Evolutionary conservation across 2,113 vertebrate species (phyloP), one percentile per base, ranked within the genome.

Genomic region (Pelodiscus sinensis): DNA sequence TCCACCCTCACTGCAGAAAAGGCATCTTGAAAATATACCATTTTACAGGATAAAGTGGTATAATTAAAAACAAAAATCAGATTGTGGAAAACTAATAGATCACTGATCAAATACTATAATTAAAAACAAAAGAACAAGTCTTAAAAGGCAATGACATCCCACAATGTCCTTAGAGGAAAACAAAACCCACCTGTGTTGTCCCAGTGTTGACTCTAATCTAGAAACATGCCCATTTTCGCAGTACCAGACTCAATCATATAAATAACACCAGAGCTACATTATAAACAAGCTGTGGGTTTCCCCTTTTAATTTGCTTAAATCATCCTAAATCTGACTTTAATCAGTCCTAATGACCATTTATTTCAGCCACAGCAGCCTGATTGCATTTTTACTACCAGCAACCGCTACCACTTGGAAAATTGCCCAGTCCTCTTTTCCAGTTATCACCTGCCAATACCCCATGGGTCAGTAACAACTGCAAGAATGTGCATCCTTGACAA

Each of bases 281-380:
- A 96, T 96, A 96, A 96, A 95, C 75, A n/a, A 77, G 94, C 96
- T 97, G 96, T 83, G 96, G 96, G 96, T 97, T 97, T 89, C 75
- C 94, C 88, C 68, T 95, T 96, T 94, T 92, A 97, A 91, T 90
- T 95, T 92, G 93, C 93, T 95, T 94, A 91, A 97, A 92, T 97
- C 96, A 88, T 92, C 94, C 95, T 96, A 93, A 97, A 96, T 96
- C 96, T 97, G 97, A 98, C 88, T 97, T 96, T 97, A 98, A 98
- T 97, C 97, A 97, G 94, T 82, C 94, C 96, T 98, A 98, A 98
- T 97, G 97, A 97, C 96, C 95, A 0, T 92, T 97, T 96, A 95
- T 95, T 97, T 95, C 97, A 97, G 91, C 96, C 94, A 91, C 93
- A 92, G 92, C 94, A 97, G 94, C 89, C 96, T 96, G 92, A 95